phyloP scores from a whole-genome alignment of 1,140 invertebrate genomes.

The Oncopodura yosiiana region DNA sequence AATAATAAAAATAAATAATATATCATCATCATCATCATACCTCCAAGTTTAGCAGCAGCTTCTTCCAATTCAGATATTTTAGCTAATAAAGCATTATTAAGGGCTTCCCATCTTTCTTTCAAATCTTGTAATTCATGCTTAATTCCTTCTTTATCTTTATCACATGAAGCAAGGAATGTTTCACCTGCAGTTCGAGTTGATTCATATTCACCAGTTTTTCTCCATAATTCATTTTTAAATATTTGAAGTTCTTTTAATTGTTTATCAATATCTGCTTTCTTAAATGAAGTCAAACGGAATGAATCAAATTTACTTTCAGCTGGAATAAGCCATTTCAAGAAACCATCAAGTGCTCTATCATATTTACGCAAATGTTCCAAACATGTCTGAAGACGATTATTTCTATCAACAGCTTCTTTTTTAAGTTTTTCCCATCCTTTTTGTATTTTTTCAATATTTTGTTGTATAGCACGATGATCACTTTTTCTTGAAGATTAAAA shows the following conservation, averaged over 20 bases:
- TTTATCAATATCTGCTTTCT: conserved; percentile 74
- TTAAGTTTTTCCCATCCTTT: conserved; percentile 80
- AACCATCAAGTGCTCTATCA: conserved; percentile 67
- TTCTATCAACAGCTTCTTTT: conserved; percentile 70
- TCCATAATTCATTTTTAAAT: conserved; percentile 82
- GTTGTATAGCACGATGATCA: conserved; percentile 45
- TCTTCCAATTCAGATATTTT: conserved; percentile 72
- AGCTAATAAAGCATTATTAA: conserved; percentile 60
- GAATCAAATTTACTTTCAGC: conserved; percentile 74
- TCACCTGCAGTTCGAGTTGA: conserved; percentile 74
- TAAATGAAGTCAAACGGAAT: conserved; percentile 63
- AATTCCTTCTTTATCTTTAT: conserved; percentile 81
- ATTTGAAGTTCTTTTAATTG: conserved; percentile 80
- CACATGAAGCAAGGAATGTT: conserved; percentile 67
- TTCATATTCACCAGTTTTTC: conserved; percentile 84
- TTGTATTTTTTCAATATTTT: conserved; percentile 76
- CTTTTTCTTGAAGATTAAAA: conserved; percentile 45
- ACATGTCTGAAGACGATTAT: conserved; percentile 74
- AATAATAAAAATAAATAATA: not conserved
- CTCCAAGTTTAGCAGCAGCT: conserved; percentile 59
- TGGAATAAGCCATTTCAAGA: conserved; percentile 76
- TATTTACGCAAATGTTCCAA: conserved; percentile 85
- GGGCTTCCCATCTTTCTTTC: conserved; percentile 77
- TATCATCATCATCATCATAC: conserved; percentile 4
- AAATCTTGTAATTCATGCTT: conserved; percentile 67